phyloP scores from a whole-genome alignment of 2,888 invertebrate species.

The Prenolepis imparis region DNA sequence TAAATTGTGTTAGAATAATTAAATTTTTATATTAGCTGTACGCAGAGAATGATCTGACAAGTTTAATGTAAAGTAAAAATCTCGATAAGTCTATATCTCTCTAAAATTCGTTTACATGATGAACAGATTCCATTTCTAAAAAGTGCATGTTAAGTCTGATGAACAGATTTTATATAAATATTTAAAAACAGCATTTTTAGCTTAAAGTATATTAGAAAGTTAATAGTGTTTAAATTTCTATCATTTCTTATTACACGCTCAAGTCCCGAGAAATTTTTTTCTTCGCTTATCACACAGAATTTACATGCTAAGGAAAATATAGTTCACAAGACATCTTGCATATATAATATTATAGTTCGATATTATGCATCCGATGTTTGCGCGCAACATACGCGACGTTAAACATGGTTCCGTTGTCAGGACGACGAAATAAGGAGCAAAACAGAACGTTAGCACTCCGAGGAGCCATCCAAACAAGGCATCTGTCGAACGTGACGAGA shows the following conservation, averaged over 20 bases:
- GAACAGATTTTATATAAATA: not conserved
- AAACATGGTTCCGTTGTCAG: not conserved
- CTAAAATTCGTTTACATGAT: not conserved
- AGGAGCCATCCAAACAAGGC: conserved; percentile 41
- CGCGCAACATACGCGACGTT: conserved; percentile 26
- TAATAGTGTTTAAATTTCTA: conserved; percentile 28
- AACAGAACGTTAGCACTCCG: conserved; percentile 59
- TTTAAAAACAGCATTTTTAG: not conserved
- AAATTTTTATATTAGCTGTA: not conserved
- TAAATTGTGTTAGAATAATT: not conserved
- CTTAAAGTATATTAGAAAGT: not conserved
- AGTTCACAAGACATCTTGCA: not conserved
- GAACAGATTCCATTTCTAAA: too few relatives aligned
- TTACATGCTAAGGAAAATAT: conserved; percentile 6
- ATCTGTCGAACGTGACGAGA: conserved; percentile 73
- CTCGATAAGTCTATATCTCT: not conserved
- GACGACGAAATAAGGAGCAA: conserved; percentile 59
- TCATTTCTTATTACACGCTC: conserved; percentile 2
- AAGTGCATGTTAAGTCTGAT: too few relatives aligned
- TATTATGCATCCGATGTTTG: conserved; percentile 25
- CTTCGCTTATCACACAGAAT: conserved; percentile 2
- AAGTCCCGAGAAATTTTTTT: conserved; percentile 1
- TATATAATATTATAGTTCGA: not conserved
- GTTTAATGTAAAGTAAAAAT: not conserved
- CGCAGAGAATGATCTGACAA: not conserved